Conservation (phyloP, 92 coral and sea anemone species). For the Phymanthus crucifer region DNA sequence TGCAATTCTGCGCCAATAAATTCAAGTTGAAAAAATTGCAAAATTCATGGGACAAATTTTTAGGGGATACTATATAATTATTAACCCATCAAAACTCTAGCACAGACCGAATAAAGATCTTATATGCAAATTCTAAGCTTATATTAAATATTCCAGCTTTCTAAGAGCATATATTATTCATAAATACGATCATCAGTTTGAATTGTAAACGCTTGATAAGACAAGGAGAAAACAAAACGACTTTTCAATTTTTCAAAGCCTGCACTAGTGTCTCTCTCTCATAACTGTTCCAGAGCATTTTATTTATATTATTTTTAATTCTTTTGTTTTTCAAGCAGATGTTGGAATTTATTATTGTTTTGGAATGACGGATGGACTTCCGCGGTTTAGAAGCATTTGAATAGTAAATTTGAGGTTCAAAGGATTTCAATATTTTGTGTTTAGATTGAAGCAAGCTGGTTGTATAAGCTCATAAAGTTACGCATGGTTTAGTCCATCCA, state of each 20-base stretch:
- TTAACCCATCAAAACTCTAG: neutral
- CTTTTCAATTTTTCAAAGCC: neutral
- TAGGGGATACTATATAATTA: too few relatives aligned
- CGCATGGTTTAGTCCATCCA: neutral
- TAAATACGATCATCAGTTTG: neutral
- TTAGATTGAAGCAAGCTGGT: conserved; percentile 11
- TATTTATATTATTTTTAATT: neutral
- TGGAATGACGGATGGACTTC: neutral
- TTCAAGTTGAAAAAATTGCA: too few relatives aligned
- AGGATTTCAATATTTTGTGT: neutral
- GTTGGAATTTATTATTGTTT: neutral
- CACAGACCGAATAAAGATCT: neutral
- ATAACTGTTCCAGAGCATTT: neutral
- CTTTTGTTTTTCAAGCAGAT: neutral
- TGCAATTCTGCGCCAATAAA: too few relatives aligned
- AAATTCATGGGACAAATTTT: too few relatives aligned
- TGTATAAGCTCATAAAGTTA: neutral
- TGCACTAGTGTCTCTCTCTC: neutral
- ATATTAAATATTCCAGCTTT: neutral
- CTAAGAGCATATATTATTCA: neutral
- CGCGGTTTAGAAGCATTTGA: neutral
- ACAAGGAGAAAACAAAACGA: neutral
- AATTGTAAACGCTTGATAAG: neutral
- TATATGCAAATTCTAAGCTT: neutral
- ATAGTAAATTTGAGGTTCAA: conserved; percentile 10